Evolutionary conservation across 2,888 invertebrate genomes (phyloP).

Genomic region (Acheta domesticus): DNA sequence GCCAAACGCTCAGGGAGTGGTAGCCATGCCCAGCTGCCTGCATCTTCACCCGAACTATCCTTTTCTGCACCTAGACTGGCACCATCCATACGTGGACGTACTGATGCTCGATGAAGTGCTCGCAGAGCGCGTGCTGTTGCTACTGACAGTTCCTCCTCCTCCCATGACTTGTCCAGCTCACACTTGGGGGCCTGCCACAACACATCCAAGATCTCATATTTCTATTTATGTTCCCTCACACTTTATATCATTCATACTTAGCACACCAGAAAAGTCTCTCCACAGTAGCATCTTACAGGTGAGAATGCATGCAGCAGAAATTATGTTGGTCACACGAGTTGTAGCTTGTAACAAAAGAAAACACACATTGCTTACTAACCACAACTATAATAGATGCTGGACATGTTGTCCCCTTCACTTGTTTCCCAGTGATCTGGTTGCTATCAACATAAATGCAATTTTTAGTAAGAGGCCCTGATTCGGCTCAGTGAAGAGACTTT

Average conservation of each 20-base stretch:
- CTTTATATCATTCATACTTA: neutral
- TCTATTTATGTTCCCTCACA: neutral
- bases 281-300: too few species aligned
- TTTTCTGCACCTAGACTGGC: neutral
- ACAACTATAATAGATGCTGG: too few species aligned
- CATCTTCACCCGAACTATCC: neutral
- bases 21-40: constrained; percentile 34
- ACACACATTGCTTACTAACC: too few species aligned
- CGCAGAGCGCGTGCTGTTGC: constrained; percentile 64
- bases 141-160: constrained; percentile 61
- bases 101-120: constrained; percentile 55
- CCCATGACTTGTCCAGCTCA: constrained; percentile 73
- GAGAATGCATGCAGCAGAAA: too few species aligned
- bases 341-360: too few species aligned
- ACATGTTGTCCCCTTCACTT: too few species aligned
- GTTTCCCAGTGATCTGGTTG: too few species aligned
- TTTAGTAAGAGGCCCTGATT: too few species aligned
- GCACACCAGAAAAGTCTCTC: too few species aligned
- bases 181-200: constrained; percentile 69
- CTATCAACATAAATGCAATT: too few species aligned
- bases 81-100: constrained; percentile 23
- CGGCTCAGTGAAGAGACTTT: too few species aligned
- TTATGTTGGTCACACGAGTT: too few species aligned
- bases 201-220: neutral
- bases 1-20: constrained; percentile 49